Percentiles rank a stretch among this genome's conserved stretches.
Evolutionary conservation across 2,797 vertebrate genomes (phyloP).

Genomic region (Sebastes minor): DNA sequence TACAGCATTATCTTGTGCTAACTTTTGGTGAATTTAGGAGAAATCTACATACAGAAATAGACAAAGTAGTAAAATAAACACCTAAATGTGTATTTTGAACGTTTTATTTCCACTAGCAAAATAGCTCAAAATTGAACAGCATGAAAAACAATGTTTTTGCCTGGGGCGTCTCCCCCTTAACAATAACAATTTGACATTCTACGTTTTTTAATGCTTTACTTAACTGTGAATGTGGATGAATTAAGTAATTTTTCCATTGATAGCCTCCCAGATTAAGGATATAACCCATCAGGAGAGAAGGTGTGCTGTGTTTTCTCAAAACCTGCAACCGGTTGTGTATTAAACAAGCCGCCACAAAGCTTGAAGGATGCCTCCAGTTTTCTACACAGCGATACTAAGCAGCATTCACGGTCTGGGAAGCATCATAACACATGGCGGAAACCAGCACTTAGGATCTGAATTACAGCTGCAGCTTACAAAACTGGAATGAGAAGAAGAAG

Average conservation of each 20-base stretch:
- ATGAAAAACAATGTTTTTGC: too few species aligned
- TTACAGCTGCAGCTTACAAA: conserved; percentile 11
- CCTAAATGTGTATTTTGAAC: too few species aligned
- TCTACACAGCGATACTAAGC: conserved; percentile 26
- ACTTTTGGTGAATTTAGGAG: too few species aligned
- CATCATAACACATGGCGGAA: conserved; percentile 59
- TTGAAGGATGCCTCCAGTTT: conserved; percentile 47
- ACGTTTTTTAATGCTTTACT: too few species aligned
- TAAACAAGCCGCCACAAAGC: conserved; percentile 27
- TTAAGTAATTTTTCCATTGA: neutral
- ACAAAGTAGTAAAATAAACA: too few species aligned
- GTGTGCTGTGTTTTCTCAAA: conserved; percentile 47
- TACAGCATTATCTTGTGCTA: too few species aligned
- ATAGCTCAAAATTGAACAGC: too few species aligned
- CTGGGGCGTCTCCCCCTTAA: neutral
- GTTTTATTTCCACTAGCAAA: too few species aligned
- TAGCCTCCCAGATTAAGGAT: neutral
- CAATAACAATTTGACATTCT: neutral
- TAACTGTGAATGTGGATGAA: neutral
- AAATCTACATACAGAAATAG: too few species aligned
- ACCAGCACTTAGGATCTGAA: conserved; percentile 36
- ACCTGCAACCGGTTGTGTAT: conserved; percentile 24
- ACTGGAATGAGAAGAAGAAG: conserved; percentile 13
- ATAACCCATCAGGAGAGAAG: neutral
- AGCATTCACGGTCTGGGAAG: conserved; percentile 57